Evolutionary conservation across 2,113 vertebrate species (phyloP).

Genomic region (Clupea harengus): DNA sequence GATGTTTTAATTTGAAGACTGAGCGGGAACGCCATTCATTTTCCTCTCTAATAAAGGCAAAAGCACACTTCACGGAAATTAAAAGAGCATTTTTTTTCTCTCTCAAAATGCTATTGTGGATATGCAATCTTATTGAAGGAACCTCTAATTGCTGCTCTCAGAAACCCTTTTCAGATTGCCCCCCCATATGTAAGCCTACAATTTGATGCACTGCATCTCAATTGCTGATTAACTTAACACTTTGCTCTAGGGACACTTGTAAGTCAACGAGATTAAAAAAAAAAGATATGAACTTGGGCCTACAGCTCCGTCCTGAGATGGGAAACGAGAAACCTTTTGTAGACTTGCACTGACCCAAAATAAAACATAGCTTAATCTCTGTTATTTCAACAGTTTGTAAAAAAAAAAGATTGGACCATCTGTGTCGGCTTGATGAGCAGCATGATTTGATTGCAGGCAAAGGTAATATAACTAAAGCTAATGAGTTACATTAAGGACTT

Average conservation of each 20-base stretch:
- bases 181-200: constrained; percentile 18
- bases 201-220: constrained; percentile 18
- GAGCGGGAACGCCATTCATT: constrained; percentile 33
- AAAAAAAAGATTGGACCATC: not conserved
- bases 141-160: constrained; percentile 35
- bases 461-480: not conserved
- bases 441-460: not conserved
- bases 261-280: not conserved
- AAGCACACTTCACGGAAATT: constrained; percentile 24
- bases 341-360: not conserved
- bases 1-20: constrained; percentile 35
- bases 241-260: not conserved
- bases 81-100: constrained; percentile 25
- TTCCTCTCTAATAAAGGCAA: constrained; percentile 11
- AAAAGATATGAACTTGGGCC: not conserved
- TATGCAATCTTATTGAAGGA: constrained; percentile 27
- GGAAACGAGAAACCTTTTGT: not conserved
- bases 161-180: constrained; percentile 26
- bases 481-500: constrained; percentile 9
- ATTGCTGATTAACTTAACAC: not conserved
- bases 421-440: not conserved
- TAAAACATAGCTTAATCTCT: not conserved
- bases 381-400: not conserved
- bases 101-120: constrained; percentile 24
- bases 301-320: not conserved